Percentiles rank a stretch among this genome's conserved stretches.
Evolutionary conservation across 2,797 vertebrate species (phyloP).

Genomic region (Ctenochaetus hawaiiensis): DNA sequence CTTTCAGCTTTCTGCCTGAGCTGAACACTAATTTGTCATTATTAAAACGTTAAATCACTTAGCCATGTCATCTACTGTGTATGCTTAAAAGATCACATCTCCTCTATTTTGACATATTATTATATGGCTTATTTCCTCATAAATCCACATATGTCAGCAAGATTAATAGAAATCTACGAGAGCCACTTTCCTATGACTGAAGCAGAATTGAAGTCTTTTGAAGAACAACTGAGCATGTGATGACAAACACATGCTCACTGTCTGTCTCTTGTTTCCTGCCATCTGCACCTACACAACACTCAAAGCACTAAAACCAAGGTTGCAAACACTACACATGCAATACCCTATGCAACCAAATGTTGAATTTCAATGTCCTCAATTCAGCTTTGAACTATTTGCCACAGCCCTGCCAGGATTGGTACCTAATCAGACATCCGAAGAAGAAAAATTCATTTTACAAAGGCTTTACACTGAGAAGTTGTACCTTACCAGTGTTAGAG

Average conservation of each 20-base stretch:
- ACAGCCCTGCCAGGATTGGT: too few relatives aligned
- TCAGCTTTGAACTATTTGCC: too few relatives aligned
- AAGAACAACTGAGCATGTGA: slow-evolving; percentile 37
- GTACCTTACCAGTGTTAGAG: too few relatives aligned
- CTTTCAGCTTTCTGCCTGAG: slow-evolving; percentile 6
- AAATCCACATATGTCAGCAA: not conserved
- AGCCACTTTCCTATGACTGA: slow-evolving; percentile 28
- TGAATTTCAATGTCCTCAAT: too few relatives aligned
- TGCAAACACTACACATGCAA: too few relatives aligned
- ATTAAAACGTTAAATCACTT: slow-evolving; percentile 11
- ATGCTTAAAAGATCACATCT: not conserved
- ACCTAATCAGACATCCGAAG: too few relatives aligned
- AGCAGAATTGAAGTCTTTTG: slow-evolving; percentile 44
- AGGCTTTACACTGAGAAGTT: too few relatives aligned
- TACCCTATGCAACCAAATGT: too few relatives aligned
- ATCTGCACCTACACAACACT: not conserved
- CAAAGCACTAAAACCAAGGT: too few relatives aligned
- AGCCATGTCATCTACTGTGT: slow-evolving; percentile 1
- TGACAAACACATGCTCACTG: slow-evolving; percentile 1
- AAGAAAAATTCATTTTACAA: too few relatives aligned
- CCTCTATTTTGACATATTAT: not conserved
- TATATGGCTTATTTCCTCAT: not conserved
- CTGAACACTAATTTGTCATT: slow-evolving; percentile 37
- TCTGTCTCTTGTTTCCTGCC: too few relatives aligned
- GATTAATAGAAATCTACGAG: slow-evolving; percentile 34